Percentiles rank a stretch among this genome's conserved stretches.
Conservation (phyloP, 2,797 vertebrate species). For the Acipenser oxyrinchus region DNA sequence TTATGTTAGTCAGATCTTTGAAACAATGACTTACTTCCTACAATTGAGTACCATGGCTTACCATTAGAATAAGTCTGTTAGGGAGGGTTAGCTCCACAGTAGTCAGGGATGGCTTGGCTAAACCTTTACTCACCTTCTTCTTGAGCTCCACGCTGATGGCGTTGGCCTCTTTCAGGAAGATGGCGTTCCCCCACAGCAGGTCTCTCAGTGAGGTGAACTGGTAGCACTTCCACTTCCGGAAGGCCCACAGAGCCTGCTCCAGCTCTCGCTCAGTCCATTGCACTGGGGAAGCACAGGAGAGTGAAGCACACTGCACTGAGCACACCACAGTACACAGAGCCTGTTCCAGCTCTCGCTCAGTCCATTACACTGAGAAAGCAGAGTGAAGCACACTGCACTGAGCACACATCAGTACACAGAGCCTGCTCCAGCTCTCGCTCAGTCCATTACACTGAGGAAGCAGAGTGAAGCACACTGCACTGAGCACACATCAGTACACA, state of each 20-base stretch:
- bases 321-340: conserved; percentile 58
- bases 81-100: too few relatives aligned
- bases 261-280: conserved; percentile 55
- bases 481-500: conserved; percentile 47
- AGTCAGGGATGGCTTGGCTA: too few relatives aligned
- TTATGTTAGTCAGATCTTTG: too few relatives aligned
- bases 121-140: conserved; percentile 75
- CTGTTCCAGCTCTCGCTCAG: conserved; percentile 77
- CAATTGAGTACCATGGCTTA: too few relatives aligned
- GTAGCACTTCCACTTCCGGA: conserved; percentile 93
- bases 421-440: conserved; percentile 83
- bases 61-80: too few relatives aligned
- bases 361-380: conserved; percentile 76
- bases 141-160: conserved; percentile 96
- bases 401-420: conserved; percentile 48
- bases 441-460: conserved; percentile 78
- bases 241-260: conserved; percentile 78
- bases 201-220: conserved; percentile 96
- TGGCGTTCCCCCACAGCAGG: conserved; percentile 90
- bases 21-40: too few relatives aligned
- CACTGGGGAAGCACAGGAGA: conserved; percentile 48
- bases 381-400: neutral
- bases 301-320: neutral
- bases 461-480: neutral
- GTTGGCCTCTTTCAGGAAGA: conserved; percentile 96